Percentiles rank a stretch among this genome's conserved stretches.
phyloP scores from a whole-genome alignment of 2,113 vertebrate genomes.

The Equus quagga region DNA sequence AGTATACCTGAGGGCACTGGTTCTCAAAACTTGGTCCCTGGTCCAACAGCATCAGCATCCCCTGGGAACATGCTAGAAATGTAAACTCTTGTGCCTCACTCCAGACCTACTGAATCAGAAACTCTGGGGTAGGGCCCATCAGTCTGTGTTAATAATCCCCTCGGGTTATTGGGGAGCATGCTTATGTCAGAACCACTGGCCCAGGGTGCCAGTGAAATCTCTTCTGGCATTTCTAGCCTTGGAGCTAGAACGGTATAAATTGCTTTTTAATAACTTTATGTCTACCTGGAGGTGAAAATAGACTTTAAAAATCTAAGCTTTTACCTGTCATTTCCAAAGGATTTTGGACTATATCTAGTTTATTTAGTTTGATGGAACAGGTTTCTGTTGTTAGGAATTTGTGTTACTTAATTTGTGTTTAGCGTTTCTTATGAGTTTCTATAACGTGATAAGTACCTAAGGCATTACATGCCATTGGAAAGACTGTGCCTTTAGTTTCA shows the following conservation, averaged over 20 bases:
- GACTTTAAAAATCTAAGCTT: neutral
- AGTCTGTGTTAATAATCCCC: neutral
- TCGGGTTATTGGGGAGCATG: neutral
- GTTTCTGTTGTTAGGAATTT: neutral
- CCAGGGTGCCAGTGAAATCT: neutral
- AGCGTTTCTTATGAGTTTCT: neutral
- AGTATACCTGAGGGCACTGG: neutral
- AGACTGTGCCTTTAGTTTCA: neutral
- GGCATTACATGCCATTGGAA: neutral
- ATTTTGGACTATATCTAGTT: neutral
- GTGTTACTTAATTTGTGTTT: neutral
- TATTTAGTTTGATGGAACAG: neutral
- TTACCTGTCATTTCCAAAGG: neutral
- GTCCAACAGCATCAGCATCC: neutral
- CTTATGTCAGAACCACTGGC: neutral
- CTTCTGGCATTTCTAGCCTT: neutral
- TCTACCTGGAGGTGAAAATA: neutral
- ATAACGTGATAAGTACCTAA: neutral
- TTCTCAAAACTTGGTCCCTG: neutral
- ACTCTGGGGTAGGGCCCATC: neutral
- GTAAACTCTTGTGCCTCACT: neutral
- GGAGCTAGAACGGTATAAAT: neutral
- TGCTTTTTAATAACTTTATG: neutral
- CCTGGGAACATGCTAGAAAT: neutral
- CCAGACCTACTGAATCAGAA: neutral